A percentile compares a stretch with the other conserved stretches of the same genome.
These are phyloP conservation scores for Cyanistes caeruleus DNA, from an alignment of 2,113 vertebrate genomes.

Conservation along the genomic window DNA sequence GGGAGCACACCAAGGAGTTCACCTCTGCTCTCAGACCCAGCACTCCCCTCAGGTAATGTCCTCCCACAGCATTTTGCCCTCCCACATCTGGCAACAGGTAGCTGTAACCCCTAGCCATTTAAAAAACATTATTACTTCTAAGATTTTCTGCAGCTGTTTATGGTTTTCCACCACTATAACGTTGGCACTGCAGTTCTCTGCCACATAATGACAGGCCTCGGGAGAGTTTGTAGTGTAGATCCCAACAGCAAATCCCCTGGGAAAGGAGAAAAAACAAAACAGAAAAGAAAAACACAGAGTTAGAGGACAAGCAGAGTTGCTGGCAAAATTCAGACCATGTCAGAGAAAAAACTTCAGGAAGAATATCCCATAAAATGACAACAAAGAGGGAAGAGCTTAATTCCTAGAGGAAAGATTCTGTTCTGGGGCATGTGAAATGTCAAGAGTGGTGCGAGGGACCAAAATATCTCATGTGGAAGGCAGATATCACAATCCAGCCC, in stretches of 20 bases:
- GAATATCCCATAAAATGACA: not conserved
- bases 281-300: not conserved
- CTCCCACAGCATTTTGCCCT: not conserved
- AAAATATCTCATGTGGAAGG: not conserved
- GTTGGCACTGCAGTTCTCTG: constrained; percentile 83
- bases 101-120: not conserved
- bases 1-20: not conserved
- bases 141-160: constrained; percentile 89
- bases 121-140: constrained; percentile 78
- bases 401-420: not conserved
- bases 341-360: not conserved
- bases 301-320: not conserved
- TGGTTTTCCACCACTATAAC: constrained; percentile 90
- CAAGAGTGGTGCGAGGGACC: not conserved
- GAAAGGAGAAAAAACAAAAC: not conserved
- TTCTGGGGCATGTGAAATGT: not conserved
- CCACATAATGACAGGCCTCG: constrained; percentile 86
- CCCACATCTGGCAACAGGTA: not conserved
- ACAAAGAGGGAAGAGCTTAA: not conserved
- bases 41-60: not conserved
- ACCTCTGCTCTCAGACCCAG: not conserved
- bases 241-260: constrained; percentile 89
- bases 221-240: constrained; percentile 93
- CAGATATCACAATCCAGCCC: not conserved
- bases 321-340: not conserved